These are phyloP conservation scores for Drosophila trichaetosa DNA, from an alignment of 2,888 invertebrate genomes.

Conservation along the genomic window DNA sequence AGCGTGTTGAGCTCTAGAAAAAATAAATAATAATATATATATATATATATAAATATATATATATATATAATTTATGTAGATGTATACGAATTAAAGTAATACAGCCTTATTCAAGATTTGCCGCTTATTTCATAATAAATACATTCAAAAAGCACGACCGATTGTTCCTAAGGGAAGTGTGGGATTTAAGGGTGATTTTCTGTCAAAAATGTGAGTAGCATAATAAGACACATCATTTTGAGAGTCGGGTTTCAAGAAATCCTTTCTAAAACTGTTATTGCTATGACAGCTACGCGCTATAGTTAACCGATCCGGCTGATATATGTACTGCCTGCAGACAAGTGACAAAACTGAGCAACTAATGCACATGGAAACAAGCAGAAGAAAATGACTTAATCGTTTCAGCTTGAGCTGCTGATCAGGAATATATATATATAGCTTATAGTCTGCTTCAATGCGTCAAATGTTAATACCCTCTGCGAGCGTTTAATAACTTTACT, in stretches of 20 bases:
- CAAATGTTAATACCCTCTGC: background rate
- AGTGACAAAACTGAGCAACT: background rate
- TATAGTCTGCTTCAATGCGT: background rate
- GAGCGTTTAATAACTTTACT: background rate
- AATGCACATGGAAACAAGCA: no score
- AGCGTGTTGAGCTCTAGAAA: conserved; percentile 8
- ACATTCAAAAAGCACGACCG: background rate
- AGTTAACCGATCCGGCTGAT: background rate
- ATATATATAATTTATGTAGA: conserved; percentile 20
- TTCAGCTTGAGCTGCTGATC: background rate
- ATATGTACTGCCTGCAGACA: background rate
- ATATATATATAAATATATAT: background rate
- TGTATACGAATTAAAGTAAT: conserved; percentile 4
- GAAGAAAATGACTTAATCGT: background rate
- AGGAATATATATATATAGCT: background rate
- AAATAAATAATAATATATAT: background rate
- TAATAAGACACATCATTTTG: background rate
- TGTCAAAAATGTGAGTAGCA: background rate
- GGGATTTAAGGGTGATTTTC: background rate
- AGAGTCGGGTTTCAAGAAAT: background rate
- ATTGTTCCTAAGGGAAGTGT: no score
- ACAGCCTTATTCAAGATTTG: background rate
- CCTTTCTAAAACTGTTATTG: background rate
- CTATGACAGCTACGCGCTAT: background rate
- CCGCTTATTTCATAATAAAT: background rate